phyloP scores from a whole-genome alignment of 2,888 invertebrate species.

The Chrysolina americana region DNA sequence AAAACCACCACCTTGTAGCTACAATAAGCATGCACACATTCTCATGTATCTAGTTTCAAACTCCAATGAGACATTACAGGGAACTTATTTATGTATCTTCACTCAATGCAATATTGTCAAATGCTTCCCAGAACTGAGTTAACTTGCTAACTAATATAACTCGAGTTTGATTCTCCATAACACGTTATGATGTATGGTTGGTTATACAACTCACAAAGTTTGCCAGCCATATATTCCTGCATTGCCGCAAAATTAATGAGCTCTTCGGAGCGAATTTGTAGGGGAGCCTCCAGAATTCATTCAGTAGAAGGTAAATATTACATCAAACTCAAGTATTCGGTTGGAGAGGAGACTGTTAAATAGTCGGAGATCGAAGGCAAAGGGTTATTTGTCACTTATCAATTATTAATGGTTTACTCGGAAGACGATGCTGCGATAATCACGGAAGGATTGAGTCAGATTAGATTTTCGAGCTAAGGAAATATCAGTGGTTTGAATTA shows the following conservation, averaged over 20 bases:
- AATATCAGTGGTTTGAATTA: no score
- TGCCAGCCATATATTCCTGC: background rate
- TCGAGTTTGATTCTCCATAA: constrained; percentile 37
- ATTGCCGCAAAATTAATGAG: background rate
- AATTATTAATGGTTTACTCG: no score
- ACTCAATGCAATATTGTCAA: constrained; percentile 35
- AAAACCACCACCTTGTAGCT: background rate
- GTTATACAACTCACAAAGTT: background rate
- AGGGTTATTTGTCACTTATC: no score
- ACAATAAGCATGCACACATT: background rate
- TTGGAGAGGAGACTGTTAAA: no score
- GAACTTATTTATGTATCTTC: constrained; percentile 18
- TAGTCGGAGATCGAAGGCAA: no score
- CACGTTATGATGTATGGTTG: constrained; percentile 40
- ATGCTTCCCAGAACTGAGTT: constrained; percentile 37
- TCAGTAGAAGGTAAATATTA: background rate
- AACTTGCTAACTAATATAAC: constrained; percentile 37
- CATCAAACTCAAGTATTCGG: background rate
- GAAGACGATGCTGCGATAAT: no score
- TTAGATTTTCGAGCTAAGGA: no score
- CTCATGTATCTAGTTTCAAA: background rate
- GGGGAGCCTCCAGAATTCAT: background rate
- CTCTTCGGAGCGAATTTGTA: background rate
- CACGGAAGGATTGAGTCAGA: no score
- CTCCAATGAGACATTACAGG: constrained; percentile 32